These are phyloP conservation scores for Saguinus midas DNA, from an alignment of 2,113 vertebrate genomes.

Conservation along the genomic window DNA sequence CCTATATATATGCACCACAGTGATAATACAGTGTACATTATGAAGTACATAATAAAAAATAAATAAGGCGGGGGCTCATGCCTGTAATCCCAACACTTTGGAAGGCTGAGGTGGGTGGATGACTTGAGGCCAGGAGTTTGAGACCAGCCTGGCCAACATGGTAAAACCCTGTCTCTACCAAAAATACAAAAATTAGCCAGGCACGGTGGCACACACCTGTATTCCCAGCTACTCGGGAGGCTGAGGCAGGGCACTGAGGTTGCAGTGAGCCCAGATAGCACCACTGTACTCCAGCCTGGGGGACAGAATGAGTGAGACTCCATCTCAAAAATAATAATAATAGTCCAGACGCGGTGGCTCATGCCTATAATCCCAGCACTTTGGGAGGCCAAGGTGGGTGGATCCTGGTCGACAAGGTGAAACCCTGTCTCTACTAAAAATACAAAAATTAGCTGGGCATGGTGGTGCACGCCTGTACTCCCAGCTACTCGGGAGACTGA, in stretches of 20 bases:
- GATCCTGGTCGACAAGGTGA: too few relatives aligned
- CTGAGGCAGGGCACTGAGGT: not conserved
- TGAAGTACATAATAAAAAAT: not conserved
- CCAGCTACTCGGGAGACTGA: too few relatives aligned
- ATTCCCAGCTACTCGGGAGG: not conserved
- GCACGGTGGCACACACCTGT: not conserved
- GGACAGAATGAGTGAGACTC: not conserved
- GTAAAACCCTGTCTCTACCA: not conserved
- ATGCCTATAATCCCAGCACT: too few relatives aligned
- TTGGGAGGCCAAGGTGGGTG: too few relatives aligned
- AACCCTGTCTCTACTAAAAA: too few relatives aligned
- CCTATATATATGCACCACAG: not conserved
- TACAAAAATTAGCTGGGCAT: too few relatives aligned
- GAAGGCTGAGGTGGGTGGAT: not conserved
- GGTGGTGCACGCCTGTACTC: too few relatives aligned
- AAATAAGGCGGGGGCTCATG: not conserved
- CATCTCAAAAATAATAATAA: not conserved
- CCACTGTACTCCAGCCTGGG: not conserved
- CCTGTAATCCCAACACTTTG: not conserved
- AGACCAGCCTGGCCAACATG: not conserved
- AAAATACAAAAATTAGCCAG: not conserved
- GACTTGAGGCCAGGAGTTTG: not conserved
- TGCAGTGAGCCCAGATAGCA: not conserved
- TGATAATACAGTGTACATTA: not conserved
- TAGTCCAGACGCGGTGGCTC: not conserved